These are phyloP conservation scores for Oedothorax gibbosus DNA, from an alignment of 1,140 invertebrate genomes.

Conservation along the genomic window DNA sequence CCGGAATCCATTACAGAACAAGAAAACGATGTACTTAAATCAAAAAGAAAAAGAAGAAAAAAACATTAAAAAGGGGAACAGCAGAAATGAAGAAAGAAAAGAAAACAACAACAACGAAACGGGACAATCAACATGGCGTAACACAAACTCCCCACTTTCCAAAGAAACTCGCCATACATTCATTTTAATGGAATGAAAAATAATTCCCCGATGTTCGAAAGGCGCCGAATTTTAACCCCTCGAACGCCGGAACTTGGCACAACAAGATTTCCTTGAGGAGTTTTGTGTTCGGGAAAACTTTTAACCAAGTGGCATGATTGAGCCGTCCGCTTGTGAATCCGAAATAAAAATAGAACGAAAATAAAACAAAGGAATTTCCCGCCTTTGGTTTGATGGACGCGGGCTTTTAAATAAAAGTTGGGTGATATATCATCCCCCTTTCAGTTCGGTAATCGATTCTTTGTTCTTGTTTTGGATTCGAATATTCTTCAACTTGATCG, in stretches of 20 bases:
- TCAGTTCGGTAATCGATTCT: too few species aligned
- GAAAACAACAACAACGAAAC: not conserved
- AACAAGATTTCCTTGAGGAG: constrained; percentile 19
- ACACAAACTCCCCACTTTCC: constrained; percentile 8
- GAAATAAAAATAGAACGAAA: constrained; percentile 16
- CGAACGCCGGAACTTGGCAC: constrained; percentile 11
- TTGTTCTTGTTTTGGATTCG: too few species aligned
- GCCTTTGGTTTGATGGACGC: constrained; percentile 16
- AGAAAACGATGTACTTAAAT: not conserved
- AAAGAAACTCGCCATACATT: constrained; percentile 28
- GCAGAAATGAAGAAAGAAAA: not conserved
- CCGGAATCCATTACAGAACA: not conserved
- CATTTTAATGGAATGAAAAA: constrained; percentile 16
- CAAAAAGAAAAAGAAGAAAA: not conserved
- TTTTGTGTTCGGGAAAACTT: constrained; percentile 1
- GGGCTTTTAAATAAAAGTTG: constrained; percentile 20
- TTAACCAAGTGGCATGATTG: constrained; percentile 7
- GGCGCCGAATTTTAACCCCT: constrained; percentile 15
- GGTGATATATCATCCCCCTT: constrained; percentile 14
- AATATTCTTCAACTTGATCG: too few species aligned
- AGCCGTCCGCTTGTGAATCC: constrained; percentile 4
- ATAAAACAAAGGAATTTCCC: constrained; percentile 7
- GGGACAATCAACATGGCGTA: not conserved
- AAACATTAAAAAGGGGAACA: not conserved
- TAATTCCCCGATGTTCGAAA: constrained; percentile 26